Evolutionary conservation across 1,140 invertebrate genomes (phyloP), one percentile per base, ranked within the genome.

Genomic region (Drosophila pectinifera): DNA sequence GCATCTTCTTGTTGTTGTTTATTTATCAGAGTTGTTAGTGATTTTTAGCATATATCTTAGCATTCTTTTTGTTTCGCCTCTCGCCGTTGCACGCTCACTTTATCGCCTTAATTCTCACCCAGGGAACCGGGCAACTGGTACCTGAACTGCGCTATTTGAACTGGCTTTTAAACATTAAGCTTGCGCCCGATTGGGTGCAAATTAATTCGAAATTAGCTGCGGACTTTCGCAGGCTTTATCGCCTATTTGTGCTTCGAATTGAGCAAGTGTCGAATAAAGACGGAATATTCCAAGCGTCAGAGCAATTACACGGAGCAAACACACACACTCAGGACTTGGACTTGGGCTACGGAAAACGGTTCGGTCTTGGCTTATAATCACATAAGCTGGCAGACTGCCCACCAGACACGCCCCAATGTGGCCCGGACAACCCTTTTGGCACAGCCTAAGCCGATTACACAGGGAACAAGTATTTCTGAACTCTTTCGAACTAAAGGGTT

Each of bases 201-300:
- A 86, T 83, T 72, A 73, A 83, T 77, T 49, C 28, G 39, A 68
- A 86, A 88, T 83, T 76, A 83, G 58, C 49, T 62, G 38, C 42
- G 6, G 20, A 34, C 48, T 68, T 59, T 67, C 14, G 70, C 49
- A 4, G 41, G 48, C 26, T 42, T 49, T 54, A 64, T 48, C 42
- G 67, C 26, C 55, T 62, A 46, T 53, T 62, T 78, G 53, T 57
- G 41, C 36, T 51, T 74, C 31, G 51, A 75, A 57, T 34, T 62
- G 48, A 73, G 64, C 67, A 69, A 69, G 55, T 51, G 54, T 56
- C 26, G 46, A 38, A 31, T 59, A 59, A 38, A 72, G 63, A 26
- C 48, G 43, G 63, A 59, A 74, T 62, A 57, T 72, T 77, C 55
- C 55, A 34, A 36, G 31, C 53, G 56, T 43, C 20, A 20, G 11